Evolutionary conservation across 2,888 invertebrate genomes (phyloP).

Genomic region (Caradrina kadenii): DNA sequence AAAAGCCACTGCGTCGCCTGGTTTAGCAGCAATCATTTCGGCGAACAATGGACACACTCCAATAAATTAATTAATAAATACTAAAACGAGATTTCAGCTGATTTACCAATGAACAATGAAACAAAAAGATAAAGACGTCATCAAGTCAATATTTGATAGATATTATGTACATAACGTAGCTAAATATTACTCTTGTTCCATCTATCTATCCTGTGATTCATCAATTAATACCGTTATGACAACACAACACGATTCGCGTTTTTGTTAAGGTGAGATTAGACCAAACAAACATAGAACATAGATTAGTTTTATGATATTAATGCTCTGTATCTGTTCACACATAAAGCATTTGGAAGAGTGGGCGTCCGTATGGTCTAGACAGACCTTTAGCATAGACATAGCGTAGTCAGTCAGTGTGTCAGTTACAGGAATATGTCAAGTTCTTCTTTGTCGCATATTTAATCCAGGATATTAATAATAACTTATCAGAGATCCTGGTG

Average conservation of each 20-base stretch:
- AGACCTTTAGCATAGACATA: not conserved
- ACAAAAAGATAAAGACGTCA: not conserved
- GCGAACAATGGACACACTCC: not conserved
- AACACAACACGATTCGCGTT: conserved; percentile 1
- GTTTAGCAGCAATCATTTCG: not conserved
- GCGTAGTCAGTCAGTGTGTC: not conserved
- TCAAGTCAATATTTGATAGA: not conserved
- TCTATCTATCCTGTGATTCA: not conserved
- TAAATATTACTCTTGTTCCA: not conserved
- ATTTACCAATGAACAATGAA: not conserved
- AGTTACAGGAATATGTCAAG: conserved; percentile 9
- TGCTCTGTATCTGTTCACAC: too few relatives aligned
- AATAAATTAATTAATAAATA: not conserved
- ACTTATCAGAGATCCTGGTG: not conserved
- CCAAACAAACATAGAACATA: too few relatives aligned
- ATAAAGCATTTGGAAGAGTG: too few relatives aligned
- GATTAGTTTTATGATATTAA: too few relatives aligned
- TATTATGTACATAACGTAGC: not conserved
- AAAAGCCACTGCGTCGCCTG: too few relatives aligned
- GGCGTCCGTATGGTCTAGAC: too few relatives aligned
- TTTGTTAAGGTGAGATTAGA: not conserved
- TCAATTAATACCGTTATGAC: conserved; percentile 8
- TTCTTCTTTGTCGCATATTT: conserved; percentile 3
- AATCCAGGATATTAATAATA: not conserved
- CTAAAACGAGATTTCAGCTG: not conserved